A percentile compares a stretch with the other conserved stretches of the same genome.
Evolutionary conservation across 2,797 vertebrate species (phyloP).

Genomic region (Chiloscyllium punctatum): DNA sequence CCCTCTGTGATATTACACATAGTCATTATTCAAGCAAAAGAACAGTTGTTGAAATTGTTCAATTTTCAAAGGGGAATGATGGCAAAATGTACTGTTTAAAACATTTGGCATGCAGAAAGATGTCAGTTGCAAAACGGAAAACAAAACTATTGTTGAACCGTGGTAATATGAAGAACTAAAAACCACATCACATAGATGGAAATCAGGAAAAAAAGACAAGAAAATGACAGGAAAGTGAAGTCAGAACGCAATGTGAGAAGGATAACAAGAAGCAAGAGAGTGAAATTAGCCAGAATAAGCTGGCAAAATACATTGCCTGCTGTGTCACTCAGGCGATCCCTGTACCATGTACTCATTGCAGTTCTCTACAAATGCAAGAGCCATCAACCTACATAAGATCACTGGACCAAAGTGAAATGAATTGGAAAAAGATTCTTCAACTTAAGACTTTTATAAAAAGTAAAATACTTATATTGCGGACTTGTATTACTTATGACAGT

Average conservation of each 20-base stretch:
- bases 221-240: slow-evolving; percentile 23
- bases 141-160: not conserved
- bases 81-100: slow-evolving; percentile 9
- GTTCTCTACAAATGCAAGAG: slow-evolving; percentile 22
- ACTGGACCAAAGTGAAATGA: slow-evolving; percentile 36
- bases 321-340: slow-evolving; percentile 30
- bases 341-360: slow-evolving; percentile 35
- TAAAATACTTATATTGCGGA: not conserved
- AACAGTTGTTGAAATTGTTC: not conserved
- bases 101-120: not conserved
- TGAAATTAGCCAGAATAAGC: slow-evolving; percentile 37
- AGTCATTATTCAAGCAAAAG: slow-evolving; percentile 15
- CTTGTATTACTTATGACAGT: slow-evolving; percentile 9
- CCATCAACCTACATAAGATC: slow-evolving; percentile 30
- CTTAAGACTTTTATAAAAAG: not conserved
- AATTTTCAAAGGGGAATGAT: slow-evolving; percentile 24
- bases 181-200: slow-evolving; percentile 10
- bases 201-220: not conserved
- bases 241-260: slow-evolving; percentile 1
- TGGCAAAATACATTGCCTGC: slow-evolving; percentile 33
- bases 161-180: not conserved
- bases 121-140: slow-evolving; percentile 1
- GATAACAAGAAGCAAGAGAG: slow-evolving; percentile 35
- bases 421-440: slow-evolving; percentile 23
- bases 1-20: not conserved